phyloP scores from a whole-genome alignment of 2,888 invertebrate species.

The Yponomeuta malinellus region DNA sequence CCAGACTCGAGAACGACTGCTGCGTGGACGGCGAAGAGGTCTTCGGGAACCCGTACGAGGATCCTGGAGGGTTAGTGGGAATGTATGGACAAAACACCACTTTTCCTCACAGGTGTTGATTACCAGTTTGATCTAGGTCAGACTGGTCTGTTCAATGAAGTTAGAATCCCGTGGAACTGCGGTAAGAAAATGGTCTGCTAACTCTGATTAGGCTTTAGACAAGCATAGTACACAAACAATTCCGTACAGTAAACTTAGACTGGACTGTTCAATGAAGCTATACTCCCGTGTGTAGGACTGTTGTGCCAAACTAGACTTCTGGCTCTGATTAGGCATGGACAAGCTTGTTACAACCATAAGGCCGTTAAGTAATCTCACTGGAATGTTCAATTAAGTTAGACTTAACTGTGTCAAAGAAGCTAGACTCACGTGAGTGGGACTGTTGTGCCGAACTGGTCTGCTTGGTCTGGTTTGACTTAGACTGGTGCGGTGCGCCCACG shows the following conservation, averaged over 20 bases:
- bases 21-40: slow-evolving; percentile 67
- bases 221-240: slow-evolving; percentile 36
- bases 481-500: slow-evolving; percentile 54
- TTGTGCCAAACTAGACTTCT: no score
- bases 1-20: slow-evolving; percentile 53
- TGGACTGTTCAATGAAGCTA: no score
- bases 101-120: no score
- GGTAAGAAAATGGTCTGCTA: slow-evolving; percentile 29
- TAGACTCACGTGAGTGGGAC: slow-evolving; percentile 16
- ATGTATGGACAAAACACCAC: no score
- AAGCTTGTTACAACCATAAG: no score
- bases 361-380: no score
- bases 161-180: slow-evolving; percentile 10
- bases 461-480: slow-evolving; percentile 35
- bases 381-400: background rate
- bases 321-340: no score
- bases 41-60: slow-evolving; percentile 67
- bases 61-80: slow-evolving; percentile 37
- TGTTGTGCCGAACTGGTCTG: slow-evolving; percentile 27
- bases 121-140: no score
- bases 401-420: background rate
- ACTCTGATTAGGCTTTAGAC: slow-evolving; percentile 32
- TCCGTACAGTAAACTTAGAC: no score
- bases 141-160: no score
- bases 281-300: no score